Percentiles rank a stretch among this genome's conserved stretches.
phyloP scores from a whole-genome alignment of 2,797 vertebrate genomes.

The Linurgus olivaceus region DNA sequence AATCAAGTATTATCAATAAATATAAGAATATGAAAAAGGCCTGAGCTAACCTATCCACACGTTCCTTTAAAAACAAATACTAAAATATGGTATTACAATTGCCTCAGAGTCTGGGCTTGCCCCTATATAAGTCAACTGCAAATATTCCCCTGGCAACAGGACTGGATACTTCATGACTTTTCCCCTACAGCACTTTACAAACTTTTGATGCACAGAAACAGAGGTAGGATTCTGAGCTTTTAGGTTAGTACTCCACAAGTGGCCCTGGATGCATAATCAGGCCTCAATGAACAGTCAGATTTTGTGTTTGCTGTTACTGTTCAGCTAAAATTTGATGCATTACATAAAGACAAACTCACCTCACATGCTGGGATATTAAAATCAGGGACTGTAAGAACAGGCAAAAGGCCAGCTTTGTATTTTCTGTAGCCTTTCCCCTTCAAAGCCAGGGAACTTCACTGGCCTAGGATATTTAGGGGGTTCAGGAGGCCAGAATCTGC shows the following conservation, averaged over 20 bases:
- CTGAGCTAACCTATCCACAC: background rate
- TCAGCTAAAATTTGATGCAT: background rate
- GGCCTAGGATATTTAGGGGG: background rate
- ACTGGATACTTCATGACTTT: background rate
- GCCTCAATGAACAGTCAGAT: background rate
- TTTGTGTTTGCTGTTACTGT: rapidly evolving
- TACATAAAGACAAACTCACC: background rate
- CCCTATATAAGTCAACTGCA: background rate
- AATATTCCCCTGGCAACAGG: background rate
- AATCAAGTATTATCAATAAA: background rate
- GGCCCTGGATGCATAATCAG: background rate
- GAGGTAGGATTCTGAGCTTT: background rate
- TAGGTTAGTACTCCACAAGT: background rate
- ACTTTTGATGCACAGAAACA: background rate
- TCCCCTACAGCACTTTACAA: background rate
- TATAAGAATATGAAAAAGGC: background rate
- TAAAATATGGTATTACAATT: background rate
- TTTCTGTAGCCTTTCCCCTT: background rate
- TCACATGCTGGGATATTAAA: background rate
- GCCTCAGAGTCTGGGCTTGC: background rate
- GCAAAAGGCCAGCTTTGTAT: background rate
- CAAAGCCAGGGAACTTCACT: background rate
- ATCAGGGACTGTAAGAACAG: background rate
- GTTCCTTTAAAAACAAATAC: background rate
- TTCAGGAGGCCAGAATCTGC: background rate